phyloP scores from a whole-genome alignment of 2,888 invertebrate genomes.

The Branchellion lobata region DNA sequence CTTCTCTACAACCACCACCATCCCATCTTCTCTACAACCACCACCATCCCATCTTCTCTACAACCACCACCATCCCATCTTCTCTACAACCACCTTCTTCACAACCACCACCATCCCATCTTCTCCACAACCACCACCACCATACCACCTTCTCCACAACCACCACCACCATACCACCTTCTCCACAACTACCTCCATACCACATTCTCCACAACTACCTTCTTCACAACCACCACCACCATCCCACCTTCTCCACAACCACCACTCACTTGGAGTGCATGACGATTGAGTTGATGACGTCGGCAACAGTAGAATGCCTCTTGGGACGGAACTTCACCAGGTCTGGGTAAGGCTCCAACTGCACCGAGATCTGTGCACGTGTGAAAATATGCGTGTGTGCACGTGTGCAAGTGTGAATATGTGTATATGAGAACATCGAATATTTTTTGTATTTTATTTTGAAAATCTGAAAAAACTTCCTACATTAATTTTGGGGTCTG shows the following conservation, averaged over 20 bases:
- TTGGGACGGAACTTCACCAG: not conserved
- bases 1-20: not conserved
- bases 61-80: no score
- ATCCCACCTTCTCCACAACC: not conserved
- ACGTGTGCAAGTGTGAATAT: no score
- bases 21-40: not conserved
- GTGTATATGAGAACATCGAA: not conserved
- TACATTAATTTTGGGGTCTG: no score
- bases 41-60: not conserved
- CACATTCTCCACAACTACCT: not conserved
- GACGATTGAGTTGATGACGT: conserved; percentile 4
- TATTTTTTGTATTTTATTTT: no score
- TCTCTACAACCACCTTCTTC: no score
- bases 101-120: no score
- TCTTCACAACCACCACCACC: not conserved
- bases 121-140: no score
- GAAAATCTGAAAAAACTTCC: no score
- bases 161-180: not conserved
- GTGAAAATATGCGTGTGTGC: no score
- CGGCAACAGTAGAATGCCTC: conserved; percentile 7
- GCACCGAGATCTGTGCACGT: not conserved
- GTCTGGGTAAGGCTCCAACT: conserved; percentile 5
- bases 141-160: no score
- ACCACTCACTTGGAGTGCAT: conserved; percentile 1
- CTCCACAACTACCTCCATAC: not conserved